Percentiles rank a stretch among this genome's conserved stretches.
phyloP scores from a whole-genome alignment of 2,888 invertebrate genomes.

The Poecilobothrus nobilitatus region DNA sequence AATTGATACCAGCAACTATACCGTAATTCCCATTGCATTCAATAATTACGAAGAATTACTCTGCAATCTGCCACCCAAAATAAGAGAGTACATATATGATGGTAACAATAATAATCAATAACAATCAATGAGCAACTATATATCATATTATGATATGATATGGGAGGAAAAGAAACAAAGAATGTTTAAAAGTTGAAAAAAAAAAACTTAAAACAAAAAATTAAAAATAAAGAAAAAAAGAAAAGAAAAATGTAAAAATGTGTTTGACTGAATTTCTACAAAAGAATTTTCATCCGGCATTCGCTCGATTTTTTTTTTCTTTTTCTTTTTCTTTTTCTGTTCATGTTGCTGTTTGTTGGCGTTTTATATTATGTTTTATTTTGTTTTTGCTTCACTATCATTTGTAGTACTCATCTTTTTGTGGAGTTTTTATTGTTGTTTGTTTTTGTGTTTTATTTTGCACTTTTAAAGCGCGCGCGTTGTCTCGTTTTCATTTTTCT shows the following conservation, averaged over 20 bases:
- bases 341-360: not conserved
- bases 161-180: not conserved
- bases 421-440: not conserved
- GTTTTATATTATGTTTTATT: not conserved
- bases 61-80: too few relatives aligned
- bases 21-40: too few relatives aligned
- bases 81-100: too few relatives aligned
- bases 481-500: not conserved
- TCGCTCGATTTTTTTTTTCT: not conserved
- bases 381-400: not conserved
- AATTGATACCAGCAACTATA: too few relatives aligned
- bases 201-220: not conserved
- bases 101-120: too few relatives aligned
- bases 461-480: not conserved
- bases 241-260: not conserved
- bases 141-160: too few relatives aligned
- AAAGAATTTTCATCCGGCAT: conserved; percentile 11
- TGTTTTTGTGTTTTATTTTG: not conserved
- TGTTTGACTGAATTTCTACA: conserved; percentile 9
- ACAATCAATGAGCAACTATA: too few relatives aligned
- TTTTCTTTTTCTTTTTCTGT: not conserved
- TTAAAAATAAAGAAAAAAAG: not conserved
- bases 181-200: not conserved
- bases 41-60: too few relatives aligned
- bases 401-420: too few relatives aligned